phyloP scores from a whole-genome alignment of 2,888 invertebrate genomes.

The Meghimatium bilineatum region DNA sequence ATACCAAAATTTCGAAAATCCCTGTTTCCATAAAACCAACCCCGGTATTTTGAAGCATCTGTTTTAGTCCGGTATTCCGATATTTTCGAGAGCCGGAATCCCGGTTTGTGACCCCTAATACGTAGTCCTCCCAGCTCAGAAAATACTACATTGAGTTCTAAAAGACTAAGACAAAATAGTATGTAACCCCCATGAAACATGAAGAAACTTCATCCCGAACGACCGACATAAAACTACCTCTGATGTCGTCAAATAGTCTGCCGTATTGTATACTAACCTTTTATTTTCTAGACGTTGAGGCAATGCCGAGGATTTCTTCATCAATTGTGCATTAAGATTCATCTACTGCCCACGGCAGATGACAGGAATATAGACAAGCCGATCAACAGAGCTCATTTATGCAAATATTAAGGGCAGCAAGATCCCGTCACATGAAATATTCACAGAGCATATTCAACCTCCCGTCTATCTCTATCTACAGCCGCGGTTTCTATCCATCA shows the following conservation, averaged over 20 bases:
- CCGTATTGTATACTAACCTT: background rate
- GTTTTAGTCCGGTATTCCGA: no score
- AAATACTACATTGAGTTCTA: no score
- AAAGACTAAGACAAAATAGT: no score
- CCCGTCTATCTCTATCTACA: background rate
- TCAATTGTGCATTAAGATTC: background rate
- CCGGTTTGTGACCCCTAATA: no score
- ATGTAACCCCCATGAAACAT: no score
- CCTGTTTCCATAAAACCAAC: no score
- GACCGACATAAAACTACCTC: no score
- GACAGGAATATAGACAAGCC: background rate
- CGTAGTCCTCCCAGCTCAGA: no score
- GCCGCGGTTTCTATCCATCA: background rate
- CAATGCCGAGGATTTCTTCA: background rate
- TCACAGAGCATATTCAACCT: background rate
- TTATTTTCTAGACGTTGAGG: background rate
- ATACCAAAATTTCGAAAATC: no score
- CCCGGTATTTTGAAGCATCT: no score
- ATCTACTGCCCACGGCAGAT: background rate
- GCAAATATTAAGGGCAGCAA: conserved; percentile 14
- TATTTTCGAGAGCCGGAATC: no score
- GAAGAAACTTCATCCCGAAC: no score
- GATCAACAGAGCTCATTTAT: background rate
- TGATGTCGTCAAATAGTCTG: background rate
- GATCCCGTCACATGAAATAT: conserved; percentile 2